Percentiles rank a stretch among this genome's conserved stretches.
Conservation (phyloP, 2,888 invertebrate species). For the Tetrapedia diversipes region DNA sequence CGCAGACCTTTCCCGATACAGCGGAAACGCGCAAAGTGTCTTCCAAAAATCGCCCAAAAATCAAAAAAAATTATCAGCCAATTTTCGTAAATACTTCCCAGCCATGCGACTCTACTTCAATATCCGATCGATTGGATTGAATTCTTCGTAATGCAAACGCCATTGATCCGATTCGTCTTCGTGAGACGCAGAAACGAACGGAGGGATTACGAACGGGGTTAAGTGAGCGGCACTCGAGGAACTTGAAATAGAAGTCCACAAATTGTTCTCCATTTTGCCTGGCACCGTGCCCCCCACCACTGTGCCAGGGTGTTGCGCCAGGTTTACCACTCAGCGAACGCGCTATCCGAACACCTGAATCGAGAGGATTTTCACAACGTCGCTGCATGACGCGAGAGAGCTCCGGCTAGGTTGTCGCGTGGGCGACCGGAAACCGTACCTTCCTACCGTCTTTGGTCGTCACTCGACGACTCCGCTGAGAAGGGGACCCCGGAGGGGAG, state of each 20-base stretch:
- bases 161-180: neutral
- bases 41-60: too few species aligned
- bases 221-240: neutral
- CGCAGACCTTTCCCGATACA: too few species aligned
- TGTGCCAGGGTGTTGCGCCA: conserved; percentile 70
- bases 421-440: conserved; percentile 84
- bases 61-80: too few species aligned
- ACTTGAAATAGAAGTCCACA: conserved; percentile 32
- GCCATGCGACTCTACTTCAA: too few species aligned
- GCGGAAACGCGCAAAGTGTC: too few species aligned
- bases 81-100: too few species aligned
- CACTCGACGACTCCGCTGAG: conserved; percentile 63
- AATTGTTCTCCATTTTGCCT: conserved; percentile 41
- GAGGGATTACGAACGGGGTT: neutral
- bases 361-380: conserved; percentile 77
- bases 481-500: conserved; percentile 36
- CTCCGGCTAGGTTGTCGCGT: conserved; percentile 77
- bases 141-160: too few species aligned
- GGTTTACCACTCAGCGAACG: conserved; percentile 67
- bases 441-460: conserved; percentile 83
- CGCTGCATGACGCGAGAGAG: conserved; percentile 67
- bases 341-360: conserved; percentile 73
- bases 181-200: too few species aligned
- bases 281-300: conserved; percentile 36
- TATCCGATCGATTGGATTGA: too few species aligned